Evolutionary conservation across 2,113 vertebrate species (phyloP), one percentile per base, ranked within the genome.

Genomic region (Cochlearius cochlearius): DNA sequence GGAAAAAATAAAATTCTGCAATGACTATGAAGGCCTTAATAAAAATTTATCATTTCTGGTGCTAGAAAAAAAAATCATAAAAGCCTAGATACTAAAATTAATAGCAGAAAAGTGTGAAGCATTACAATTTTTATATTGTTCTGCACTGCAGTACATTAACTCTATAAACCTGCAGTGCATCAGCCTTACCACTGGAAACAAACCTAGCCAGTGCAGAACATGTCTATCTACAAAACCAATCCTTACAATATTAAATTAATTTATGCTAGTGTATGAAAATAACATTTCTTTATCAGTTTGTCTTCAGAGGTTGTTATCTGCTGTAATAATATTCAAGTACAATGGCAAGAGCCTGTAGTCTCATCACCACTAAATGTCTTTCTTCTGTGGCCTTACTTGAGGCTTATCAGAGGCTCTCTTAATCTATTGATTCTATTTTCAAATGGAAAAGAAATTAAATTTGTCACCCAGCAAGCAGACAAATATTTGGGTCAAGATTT

Each of bases 401-500:
- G 25, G 11, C 3, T 93, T 87, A 63, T 62, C 34, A 88, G 66
- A 93, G 36, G 64, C 5, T 89, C 34, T 81, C 25, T 88, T 75
- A 64, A 64, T 63, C 26, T 92, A 68, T 36, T 76, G 23, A 64
- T 64, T 72, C 50, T 80, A 27, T 96, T 89, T 93, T 86, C 76
- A 94, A 90, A 66, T 39, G 20, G 66, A 81, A 87, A 64, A 63
- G 4, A 41, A 41, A 41, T 41, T 41, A 79, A 64, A 45, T 72
- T 69, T 85, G 15, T 72, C 67, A 68, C 43, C 29, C 29, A 92
- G 7, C 6, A 67, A 83, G 19, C 5, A 68, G 7, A 78, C 21
- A 79, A 90, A 90, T 86, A 93, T 76, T 91, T 75, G 18, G 39
- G n/a, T 94, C 52, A 92, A 85, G 20, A 38, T 82, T 85, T 94